Evolutionary conservation across 1,140 invertebrate species (phyloP).

Genomic region (Scaptomyza graminum): DNA sequence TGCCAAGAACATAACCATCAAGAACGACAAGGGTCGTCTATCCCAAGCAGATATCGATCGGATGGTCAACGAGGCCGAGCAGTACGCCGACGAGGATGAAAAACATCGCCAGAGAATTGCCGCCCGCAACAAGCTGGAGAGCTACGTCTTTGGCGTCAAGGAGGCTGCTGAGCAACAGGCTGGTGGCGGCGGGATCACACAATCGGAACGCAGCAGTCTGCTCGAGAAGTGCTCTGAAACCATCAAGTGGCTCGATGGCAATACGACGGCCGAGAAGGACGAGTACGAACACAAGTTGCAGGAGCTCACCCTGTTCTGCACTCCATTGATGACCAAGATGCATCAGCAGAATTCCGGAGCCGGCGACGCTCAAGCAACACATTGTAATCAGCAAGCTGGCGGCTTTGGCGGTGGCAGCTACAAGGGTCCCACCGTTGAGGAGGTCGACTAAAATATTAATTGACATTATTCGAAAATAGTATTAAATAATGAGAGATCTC

Average conservation of each 20-base stretch:
- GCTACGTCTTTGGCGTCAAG: conserved; percentile 90
- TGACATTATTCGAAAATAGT: too few species aligned
- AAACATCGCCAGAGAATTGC: conserved; percentile 87
- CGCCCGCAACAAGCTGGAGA: conserved; percentile 87
- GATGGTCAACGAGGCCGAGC: conserved; percentile 87
- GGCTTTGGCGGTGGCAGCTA: conserved; percentile 77
- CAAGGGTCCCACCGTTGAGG: conserved; percentile 88
- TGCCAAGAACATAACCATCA: conserved; percentile 91
- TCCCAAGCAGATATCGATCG: conserved; percentile 92
- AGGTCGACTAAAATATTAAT: conserved; percentile 87
- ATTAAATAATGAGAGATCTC: too few species aligned
- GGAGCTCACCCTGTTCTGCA: conserved; percentile 85
- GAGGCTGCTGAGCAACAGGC: conserved; percentile 84
- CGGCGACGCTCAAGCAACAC: conserved; percentile 81
- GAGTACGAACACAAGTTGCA: conserved; percentile 87
- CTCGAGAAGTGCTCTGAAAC: conserved; percentile 85
- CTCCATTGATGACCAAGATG: conserved; percentile 86
- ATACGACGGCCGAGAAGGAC: conserved; percentile 87
- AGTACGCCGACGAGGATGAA: conserved; percentile 88
- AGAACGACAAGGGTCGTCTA: conserved; percentile 92
- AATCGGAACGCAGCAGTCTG: conserved; percentile 73
- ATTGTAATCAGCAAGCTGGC: conserved; percentile 80
- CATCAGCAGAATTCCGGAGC: conserved; percentile 74
- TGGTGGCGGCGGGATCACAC: conserved; percentile 83
- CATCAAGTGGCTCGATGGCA: conserved; percentile 87